A percentile compares a stretch with the other conserved stretches of the same genome.
Conservation (phyloP, 2,797 vertebrate species). For the Morus bassanus region DNA sequence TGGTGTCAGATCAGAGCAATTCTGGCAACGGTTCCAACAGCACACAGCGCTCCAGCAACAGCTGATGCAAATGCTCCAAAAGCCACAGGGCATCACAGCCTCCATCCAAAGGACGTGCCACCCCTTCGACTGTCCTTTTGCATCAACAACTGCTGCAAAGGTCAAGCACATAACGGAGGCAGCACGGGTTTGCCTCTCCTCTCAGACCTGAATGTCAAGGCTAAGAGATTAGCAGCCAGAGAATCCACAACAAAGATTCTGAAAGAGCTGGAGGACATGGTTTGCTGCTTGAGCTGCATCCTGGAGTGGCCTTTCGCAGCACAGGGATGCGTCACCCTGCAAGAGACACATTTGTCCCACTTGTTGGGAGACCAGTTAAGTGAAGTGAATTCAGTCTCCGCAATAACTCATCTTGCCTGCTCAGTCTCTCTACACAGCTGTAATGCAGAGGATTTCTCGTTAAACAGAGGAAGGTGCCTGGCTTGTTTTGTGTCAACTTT, state of each 20-base stretch:
- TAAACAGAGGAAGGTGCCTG: not conserved
- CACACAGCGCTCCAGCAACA: not conserved
- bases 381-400: not conserved
- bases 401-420: not conserved
- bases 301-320: accelerated
- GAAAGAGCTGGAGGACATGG: not conserved
- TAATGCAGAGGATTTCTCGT: not conserved
- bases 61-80: conserved; percentile 12
- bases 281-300: not conserved
- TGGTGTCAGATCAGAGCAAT: conserved; percentile 52
- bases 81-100: not conserved
- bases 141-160: conserved; percentile 40
- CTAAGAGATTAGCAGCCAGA: not conserved
- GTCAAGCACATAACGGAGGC: not conserved
- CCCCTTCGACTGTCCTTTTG: not conserved
- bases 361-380: not conserved
- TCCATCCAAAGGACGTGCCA: not conserved
- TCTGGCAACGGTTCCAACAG: conserved; percentile 33
- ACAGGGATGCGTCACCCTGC: accelerated
- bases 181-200: not conserved
- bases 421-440: not conserved
- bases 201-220: not conserved
- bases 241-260: not conserved
- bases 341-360: not conserved
- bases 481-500: not conserved